phyloP scores from a whole-genome alignment of 1,140 invertebrate genomes.

The Glomeris maerens region DNA sequence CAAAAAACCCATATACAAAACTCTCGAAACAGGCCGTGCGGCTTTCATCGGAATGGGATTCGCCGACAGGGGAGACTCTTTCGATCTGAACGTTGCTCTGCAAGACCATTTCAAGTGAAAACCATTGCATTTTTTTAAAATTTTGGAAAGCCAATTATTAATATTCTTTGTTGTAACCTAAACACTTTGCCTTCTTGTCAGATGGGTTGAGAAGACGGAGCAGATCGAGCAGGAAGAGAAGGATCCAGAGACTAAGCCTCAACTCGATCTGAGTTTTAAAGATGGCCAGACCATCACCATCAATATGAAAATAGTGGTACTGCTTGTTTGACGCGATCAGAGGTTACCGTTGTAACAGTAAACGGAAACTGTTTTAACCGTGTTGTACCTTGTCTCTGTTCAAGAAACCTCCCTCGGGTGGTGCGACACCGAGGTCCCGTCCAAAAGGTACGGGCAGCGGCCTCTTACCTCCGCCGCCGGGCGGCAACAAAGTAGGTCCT shows the following conservation, averaged over 20 bases:
- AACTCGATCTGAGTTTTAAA: constrained; percentile 91
- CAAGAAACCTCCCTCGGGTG: constrained; percentile 81
- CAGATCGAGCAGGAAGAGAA: constrained; percentile 40
- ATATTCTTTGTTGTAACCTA: too few relatives aligned
- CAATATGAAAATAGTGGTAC: constrained; percentile 90
- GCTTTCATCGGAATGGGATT: constrained; percentile 98
- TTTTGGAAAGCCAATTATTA: not conserved
- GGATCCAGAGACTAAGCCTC: constrained; percentile 54
- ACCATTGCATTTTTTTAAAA: not conserved
- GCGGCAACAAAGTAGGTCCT: constrained; percentile 48
- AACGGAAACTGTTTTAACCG: constrained; percentile 15
- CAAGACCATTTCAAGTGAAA: constrained; percentile 89
- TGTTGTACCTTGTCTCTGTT: constrained; percentile 43
- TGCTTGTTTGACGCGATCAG: too few relatives aligned
- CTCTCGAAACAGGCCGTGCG: constrained; percentile 49
- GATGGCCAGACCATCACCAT: constrained; percentile 98
- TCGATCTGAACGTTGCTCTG: constrained; percentile 95
- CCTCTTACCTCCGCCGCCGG: constrained; percentile 70
- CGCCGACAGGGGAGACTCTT: constrained; percentile 93
- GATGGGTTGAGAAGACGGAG: constrained; percentile 80
- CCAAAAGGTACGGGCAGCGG: constrained; percentile 40
- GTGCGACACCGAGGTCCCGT: constrained; percentile 49
- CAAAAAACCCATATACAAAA: too few relatives aligned
- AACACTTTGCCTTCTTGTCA: too few relatives aligned
- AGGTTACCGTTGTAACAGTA: not conserved